Evolutionary conservation across 2,888 invertebrate species (phyloP), one percentile per base, ranked within the genome.

Genomic region (Brachyptera risi): DNA sequence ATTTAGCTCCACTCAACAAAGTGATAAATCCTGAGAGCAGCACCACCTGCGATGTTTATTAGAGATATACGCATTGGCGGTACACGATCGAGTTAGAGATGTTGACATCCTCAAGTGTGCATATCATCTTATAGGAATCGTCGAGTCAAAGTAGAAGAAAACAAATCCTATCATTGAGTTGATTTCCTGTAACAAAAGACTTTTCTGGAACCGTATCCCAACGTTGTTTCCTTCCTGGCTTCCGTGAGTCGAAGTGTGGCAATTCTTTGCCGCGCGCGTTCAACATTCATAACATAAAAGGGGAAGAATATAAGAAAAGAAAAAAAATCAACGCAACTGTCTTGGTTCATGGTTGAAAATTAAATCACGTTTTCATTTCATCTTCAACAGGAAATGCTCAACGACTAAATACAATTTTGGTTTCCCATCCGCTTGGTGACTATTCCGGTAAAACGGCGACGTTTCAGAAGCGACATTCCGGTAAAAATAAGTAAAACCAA

Each of bases 1-100:
- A 63, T 63, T 63, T 58, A 35, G 23, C 26, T 50, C 42, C 44
- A 57, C 63, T 63, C 63, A 60, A 59, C 56, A 50, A 58, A 47
- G 63, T 56, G 57, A 61, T 63, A 63, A 63, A 63, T 63, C 56
- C 56, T 58, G 56, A 23, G 40, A 49, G 49, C 49, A 24, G 56
- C 35, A 27, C 27, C 62, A 59, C 59, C 59, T 62, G 59, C 56
- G 27, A 38, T 62, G 62, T 59, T 62, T 62, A 62, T 56, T 59
- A 40, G 44, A 51, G 17, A 31, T 35, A 44, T 44, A 27, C 19
- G 7, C n/a, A 9, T 26, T 35, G 23, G 21, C 26, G n/a, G 47
- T 11, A 47, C n/a, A 9, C 58, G 27, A 54, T 13, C 26, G 13
- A 13, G 27, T n/a, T n/a, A n/a, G 54, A 54, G 54, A 26, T 17